Percentiles rank a stretch among this genome's conserved stretches.
Conservation (phyloP, 1,140 invertebrate genomes). For the Wiebesia pumilae region DNA sequence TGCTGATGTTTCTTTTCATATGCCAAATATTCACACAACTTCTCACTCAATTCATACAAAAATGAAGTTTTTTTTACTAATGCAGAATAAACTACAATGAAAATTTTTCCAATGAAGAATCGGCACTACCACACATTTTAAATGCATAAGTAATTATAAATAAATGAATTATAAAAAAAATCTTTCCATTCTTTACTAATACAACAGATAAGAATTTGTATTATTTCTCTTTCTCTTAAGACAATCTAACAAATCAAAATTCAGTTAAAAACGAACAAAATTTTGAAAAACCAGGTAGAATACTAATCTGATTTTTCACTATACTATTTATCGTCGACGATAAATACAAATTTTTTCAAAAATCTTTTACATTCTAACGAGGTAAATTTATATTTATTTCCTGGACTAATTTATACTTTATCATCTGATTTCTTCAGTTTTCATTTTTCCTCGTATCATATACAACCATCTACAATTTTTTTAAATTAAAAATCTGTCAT, state of each 20-base stretch:
- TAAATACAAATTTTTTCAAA: slow-evolving; percentile 19
- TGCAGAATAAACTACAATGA: not conserved
- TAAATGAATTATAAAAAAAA: not conserved
- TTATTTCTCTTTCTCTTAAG: not conserved
- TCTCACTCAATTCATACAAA: not conserved
- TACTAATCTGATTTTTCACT: not conserved
- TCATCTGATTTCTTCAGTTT: slow-evolving; percentile 9
- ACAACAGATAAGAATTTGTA: not conserved
- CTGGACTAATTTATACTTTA: not conserved
- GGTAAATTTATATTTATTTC: slow-evolving; percentile 2
- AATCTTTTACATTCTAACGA: not conserved
- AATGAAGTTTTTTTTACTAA: not conserved
- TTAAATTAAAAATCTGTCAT: slow-evolving; percentile 1
- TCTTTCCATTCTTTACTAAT: not conserved
- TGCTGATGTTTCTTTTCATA: slow-evolving; percentile 15
- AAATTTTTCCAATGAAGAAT: not conserved
- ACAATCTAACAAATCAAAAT: not conserved
- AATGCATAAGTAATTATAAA: not conserved
- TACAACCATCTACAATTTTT: slow-evolving; percentile 35
- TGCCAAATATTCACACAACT: not conserved
- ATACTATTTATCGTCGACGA: not conserved
- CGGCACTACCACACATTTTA: not conserved
- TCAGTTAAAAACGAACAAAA: slow-evolving; percentile 31
- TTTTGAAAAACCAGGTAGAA: not conserved
- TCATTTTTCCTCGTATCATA: slow-evolving; percentile 33